phyloP scores from a whole-genome alignment of 2,113 vertebrate genomes.

The Syngnathoides biaculeatus region DNA sequence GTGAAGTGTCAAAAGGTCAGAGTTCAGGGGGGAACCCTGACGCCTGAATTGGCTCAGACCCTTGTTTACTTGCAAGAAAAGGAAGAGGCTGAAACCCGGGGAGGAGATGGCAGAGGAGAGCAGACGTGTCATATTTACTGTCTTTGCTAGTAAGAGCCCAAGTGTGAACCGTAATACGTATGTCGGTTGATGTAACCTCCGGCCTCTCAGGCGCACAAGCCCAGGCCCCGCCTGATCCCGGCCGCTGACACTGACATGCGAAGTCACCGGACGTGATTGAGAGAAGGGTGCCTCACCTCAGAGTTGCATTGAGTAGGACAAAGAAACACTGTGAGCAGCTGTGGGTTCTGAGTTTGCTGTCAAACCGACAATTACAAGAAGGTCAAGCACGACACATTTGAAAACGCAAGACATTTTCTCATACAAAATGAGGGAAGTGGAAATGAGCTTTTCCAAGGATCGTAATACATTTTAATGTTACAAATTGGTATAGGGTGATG shows the following conservation, averaged over 20 bases:
- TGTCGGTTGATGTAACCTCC: conserved; percentile 80
- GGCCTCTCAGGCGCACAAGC: conserved; percentile 57
- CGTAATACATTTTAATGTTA: not conserved
- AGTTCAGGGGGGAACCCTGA: conserved; percentile 48
- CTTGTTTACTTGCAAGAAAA: conserved; percentile 36
- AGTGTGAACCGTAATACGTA: conserved; percentile 68
- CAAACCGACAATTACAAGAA: conserved; percentile 57
- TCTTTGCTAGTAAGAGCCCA: conserved; percentile 62
- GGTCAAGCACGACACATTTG: conserved; percentile 13
- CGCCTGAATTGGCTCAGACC: conserved; percentile 40
- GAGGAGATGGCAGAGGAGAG: conserved; percentile 11
- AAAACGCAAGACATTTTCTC: conserved; percentile 16
- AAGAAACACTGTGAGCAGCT: conserved; percentile 63
- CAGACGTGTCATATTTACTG: conserved; percentile 63
- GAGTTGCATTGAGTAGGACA: conserved; percentile 56
- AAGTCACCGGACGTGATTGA: conserved; percentile 57
- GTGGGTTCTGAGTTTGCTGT: conserved; percentile 59
- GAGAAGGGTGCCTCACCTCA: conserved; percentile 46
- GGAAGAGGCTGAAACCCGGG: conserved; percentile 17
- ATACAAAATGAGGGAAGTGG: not conserved
- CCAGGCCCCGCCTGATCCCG: conserved; percentile 65
- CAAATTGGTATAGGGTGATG: not conserved
- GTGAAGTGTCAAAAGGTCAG: conserved; percentile 46
- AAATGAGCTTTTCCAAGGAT: not conserved
- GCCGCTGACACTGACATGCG: conserved; percentile 67